phyloP scores from a whole-genome alignment of 53 echinoderm and acorn worm genomes.

The Holothuria scabra region DNA sequence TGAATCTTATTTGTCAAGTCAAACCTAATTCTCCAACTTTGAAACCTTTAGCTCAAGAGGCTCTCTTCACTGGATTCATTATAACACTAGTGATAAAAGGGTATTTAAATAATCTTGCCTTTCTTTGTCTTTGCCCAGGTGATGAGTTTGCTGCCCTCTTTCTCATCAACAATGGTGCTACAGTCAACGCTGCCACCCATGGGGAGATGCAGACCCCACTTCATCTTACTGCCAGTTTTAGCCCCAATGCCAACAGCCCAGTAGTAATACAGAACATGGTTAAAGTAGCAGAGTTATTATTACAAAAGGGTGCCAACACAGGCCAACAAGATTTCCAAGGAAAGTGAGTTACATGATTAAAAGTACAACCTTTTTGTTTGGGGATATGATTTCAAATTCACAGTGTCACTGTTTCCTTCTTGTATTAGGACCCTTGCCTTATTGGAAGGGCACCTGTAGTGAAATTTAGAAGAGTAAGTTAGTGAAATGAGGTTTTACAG shows the following conservation, averaged over 20 bases:
- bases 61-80: too few species aligned
- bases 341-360: conserved; percentile 73
- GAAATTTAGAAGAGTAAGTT: too few species aligned
- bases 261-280: conserved; percentile 81
- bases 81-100: too few species aligned
- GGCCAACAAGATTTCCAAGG: conserved; percentile 87
- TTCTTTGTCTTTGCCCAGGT: conserved; percentile 14
- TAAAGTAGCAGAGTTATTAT: conserved; percentile 70
- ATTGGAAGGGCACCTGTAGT: too few species aligned
- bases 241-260: conserved; percentile 58
- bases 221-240: conserved; percentile 81
- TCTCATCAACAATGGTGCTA: conserved; percentile 81
- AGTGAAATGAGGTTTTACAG: too few species aligned
- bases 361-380: neutral
- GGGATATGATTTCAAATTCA: neutral
- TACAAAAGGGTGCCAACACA: conserved; percentile 79
- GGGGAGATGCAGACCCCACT: conserved; percentile 85
- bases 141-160: conserved; percentile 97
- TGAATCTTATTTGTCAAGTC: too few species aligned
- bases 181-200: conserved; percentile 79
- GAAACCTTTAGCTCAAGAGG: too few species aligned
- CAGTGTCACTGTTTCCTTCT: too few species aligned
- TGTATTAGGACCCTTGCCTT: too few species aligned
- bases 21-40: too few species aligned
- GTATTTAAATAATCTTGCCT: neutral